Conservation (phyloP, 2,113 vertebrate genomes). For the Ciconia boyciana region DNA sequence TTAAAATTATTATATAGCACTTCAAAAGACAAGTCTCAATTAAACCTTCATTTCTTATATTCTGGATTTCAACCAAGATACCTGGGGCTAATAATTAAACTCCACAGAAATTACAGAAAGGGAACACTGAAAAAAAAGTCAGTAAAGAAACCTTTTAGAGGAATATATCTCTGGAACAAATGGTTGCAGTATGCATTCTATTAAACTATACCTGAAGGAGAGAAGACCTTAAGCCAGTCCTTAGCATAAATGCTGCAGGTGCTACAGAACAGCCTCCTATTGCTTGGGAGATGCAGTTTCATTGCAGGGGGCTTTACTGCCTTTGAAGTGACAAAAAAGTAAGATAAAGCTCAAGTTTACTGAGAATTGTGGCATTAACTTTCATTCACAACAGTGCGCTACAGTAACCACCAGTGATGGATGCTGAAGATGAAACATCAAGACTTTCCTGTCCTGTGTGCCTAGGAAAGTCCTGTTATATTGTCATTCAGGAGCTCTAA, state of each 20-base stretch:
- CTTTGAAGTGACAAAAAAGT: neutral
- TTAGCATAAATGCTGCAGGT: slow-evolving; percentile 8
- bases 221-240: neutral
- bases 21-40: slow-evolving; percentile 24
- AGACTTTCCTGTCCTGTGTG: neutral
- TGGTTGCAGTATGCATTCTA: neutral
- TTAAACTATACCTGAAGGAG: slow-evolving; percentile 13
- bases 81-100: slow-evolving; percentile 47
- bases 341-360: slow-evolving; percentile 36
- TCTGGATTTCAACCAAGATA: slow-evolving; percentile 34
- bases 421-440: neutral
- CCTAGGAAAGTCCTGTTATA: neutral
- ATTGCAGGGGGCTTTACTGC: neutral
- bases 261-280: neutral
- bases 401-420: neutral
- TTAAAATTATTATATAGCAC: neutral
- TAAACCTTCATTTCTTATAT: slow-evolving; percentile 34
- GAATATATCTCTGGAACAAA: neutral
- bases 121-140: neutral
- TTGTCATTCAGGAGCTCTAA: slow-evolving; percentile 1
- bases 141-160: slow-evolving; percentile 32
- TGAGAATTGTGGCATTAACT: slow-evolving; percentile 13
- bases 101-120: slow-evolving; percentile 33
- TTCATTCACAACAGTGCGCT: neutral
- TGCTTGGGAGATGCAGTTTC: neutral